Evolutionary conservation across 2,797 vertebrate genomes (phyloP), one percentile per base, ranked within the genome.

Genomic region (Echiichthys vipera): DNA sequence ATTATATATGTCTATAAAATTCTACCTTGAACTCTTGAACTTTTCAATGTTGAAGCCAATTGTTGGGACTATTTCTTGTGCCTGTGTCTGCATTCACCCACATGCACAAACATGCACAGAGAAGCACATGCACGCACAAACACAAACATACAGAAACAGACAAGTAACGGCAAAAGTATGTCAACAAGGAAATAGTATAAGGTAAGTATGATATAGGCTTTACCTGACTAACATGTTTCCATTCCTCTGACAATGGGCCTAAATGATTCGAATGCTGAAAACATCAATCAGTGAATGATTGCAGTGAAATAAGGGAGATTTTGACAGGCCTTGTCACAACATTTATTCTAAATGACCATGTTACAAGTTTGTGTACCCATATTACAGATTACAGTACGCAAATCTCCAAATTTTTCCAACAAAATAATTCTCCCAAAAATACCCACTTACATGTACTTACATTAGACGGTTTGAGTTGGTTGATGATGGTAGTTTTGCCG

Each of bases 1-100:
- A 22, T n/a, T n/a, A 36, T 22, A 53, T 9, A 27, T 7, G 10
- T 30, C 8, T 17, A 11, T 13, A 15, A n/a, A 20, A 29, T 58
- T 83, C 22, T 89, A 99, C 98, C 98, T 98, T 68, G 97, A 98
- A 29, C 95, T 98, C 93, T 97, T 99, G 94, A 99, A 99, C 87
- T 98, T 98, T 87, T 99, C 98, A 89, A 99, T 96, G 93, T 95
- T 99, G 95, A 99, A 99, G 89, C 98, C 98, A 92, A 99, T 98
- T 4, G 98, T 99, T 54, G 98, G 98, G 87, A 99, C 97, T 45
- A 98, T 97, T 83, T 99, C 98, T 87, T 99, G 97, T 71, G 95
- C 90, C 88, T 96, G 96, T 84, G 96, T 94, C 98, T 99, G 91
- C 65, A 90, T 86, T 56, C 65, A 88, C 66, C 84, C 39, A 68